phyloP scores from a whole-genome alignment of 1,140 invertebrate species.

The Frieseomelitta varia region DNA sequence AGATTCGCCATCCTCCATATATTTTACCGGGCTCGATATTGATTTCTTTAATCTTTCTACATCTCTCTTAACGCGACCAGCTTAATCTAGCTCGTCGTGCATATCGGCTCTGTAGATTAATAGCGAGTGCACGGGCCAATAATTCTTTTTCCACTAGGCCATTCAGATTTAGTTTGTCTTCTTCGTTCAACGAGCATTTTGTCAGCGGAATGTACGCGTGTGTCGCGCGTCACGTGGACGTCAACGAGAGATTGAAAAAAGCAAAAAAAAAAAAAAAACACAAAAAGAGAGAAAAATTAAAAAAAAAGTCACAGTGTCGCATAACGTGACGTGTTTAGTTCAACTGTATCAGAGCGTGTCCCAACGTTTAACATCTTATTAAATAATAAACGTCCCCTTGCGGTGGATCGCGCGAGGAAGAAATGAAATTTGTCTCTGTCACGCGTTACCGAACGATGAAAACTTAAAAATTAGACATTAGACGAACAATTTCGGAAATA shows the following conservation, averaged over 20 bases:
- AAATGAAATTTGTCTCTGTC: background rate
- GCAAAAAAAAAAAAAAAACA: background rate
- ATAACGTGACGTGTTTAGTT: conserved; percentile 48
- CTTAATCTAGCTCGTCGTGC: conserved; percentile 45
- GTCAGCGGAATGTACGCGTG: background rate
- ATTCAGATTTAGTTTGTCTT: conserved; percentile 32
- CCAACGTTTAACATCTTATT: conserved; percentile 36
- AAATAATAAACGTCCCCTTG: conserved; percentile 49
- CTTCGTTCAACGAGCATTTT: conserved; percentile 23
- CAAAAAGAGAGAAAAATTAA: background rate
- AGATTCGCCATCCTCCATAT: background rate
- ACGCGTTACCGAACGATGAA: background rate
- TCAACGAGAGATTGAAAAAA: background rate
- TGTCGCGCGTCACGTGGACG: conserved; percentile 30
- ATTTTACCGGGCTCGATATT: conserved; percentile 1
- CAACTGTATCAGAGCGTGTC: conserved; percentile 41
- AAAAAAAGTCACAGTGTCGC: background rate
- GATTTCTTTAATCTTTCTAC: conserved; percentile 49
- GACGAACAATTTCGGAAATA: conserved; percentile 16
- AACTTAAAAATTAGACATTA: conserved; percentile 18
- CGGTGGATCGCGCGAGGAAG: conserved; percentile 17
- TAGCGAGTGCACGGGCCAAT: conserved; percentile 25
- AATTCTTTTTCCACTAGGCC: conserved; percentile 41
- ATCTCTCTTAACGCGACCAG: conserved; percentile 36
- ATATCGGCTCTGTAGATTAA: conserved; percentile 35